Percentiles rank a stretch among this genome's conserved stretches.
Conservation (phyloP, 2,888 invertebrate species). For the Agrotis exclamationis region DNA sequence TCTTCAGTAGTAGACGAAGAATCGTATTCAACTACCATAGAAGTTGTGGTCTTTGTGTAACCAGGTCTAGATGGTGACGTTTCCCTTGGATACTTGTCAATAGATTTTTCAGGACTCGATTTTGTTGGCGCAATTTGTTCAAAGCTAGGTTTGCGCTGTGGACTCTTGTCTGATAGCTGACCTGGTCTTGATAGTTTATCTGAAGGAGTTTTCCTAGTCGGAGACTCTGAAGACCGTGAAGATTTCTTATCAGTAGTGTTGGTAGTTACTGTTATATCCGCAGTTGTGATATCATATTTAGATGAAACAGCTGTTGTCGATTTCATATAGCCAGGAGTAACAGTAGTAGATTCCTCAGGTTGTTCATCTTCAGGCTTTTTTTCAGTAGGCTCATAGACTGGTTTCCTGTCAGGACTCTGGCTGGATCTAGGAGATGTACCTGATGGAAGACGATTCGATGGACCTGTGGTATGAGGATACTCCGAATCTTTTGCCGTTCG, state of each 20-base stretch:
- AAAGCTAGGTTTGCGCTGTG: conserved; percentile 40
- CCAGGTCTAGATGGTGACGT: conserved; percentile 48
- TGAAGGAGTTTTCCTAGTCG: conserved; percentile 41
- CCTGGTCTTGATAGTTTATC: conserved; percentile 40
- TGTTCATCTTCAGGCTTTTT: conserved; percentile 36
- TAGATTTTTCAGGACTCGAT: conserved; percentile 50
- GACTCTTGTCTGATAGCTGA: conserved; percentile 48
- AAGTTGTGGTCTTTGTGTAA: conserved; percentile 55
- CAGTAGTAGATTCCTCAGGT: conserved; percentile 25
- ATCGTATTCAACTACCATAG: conserved; percentile 56
- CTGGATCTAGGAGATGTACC: conserved; percentile 49
- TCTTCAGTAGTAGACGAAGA: conserved; percentile 49
- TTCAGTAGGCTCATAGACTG: conserved; percentile 32
- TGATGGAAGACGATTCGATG: conserved; percentile 26
- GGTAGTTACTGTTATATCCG: conserved; percentile 16
- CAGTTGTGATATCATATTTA: conserved; percentile 32
- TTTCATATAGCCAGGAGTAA: conserved; percentile 41
- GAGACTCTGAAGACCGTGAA: conserved; percentile 42
- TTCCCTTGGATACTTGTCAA: conserved; percentile 23
- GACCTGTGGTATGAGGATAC: neutral
- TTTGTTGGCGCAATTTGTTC: conserved; percentile 21
- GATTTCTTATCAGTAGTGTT: conserved; percentile 47
- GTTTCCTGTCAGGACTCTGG: conserved; percentile 56
- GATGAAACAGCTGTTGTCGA: conserved; percentile 40
- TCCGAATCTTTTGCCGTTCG: conserved; percentile 24